phyloP scores from a whole-genome alignment of 30 jellyfish, hydroid and myxozoan species.

The Sanderia malayensis region DNA sequence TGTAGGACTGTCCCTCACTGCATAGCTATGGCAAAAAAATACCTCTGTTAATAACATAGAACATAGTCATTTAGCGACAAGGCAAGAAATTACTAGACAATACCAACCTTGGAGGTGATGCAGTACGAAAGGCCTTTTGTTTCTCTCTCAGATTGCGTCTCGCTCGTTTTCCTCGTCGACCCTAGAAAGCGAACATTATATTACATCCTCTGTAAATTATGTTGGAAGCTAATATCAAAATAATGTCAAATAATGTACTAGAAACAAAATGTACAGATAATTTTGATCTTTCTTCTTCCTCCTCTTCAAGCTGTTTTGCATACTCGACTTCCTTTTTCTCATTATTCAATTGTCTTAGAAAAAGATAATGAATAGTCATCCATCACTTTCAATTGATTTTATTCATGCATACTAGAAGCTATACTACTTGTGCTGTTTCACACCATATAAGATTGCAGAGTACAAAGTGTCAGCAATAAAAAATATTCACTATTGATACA shows the following conservation, averaged over 20 bases:
- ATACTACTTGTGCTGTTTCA: no score
- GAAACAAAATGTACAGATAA: conserved; percentile 81
- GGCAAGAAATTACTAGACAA: no score
- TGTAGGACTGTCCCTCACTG: conserved; percentile 63
- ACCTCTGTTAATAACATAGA: background rate
- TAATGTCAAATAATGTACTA: no score
- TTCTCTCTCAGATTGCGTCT: conserved; percentile 79
- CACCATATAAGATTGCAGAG: no score
- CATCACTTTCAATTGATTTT: no score
- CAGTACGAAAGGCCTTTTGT: conserved; percentile 71
- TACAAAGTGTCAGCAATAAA: no score
- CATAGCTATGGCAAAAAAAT: conserved; percentile 29
- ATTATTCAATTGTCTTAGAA: conserved; percentile 61
- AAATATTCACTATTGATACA: no score
- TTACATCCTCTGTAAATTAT: no score
- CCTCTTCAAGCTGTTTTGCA: conserved; percentile 82
- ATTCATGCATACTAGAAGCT: no score
- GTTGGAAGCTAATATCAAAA: no score
- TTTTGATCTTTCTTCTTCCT: conserved; percentile 90
- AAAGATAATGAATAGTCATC: background rate
- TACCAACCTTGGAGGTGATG: conserved; percentile 99
- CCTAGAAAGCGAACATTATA: conserved; percentile 35
- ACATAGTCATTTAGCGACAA: background rate
- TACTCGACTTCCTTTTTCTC: conserved; percentile 86
- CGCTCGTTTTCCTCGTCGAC: conserved; percentile 92